Evolutionary conservation across 1,140 invertebrate genomes (phyloP), one percentile per base, ranked within the genome.

Genomic region (Eciton burchellii): DNA sequence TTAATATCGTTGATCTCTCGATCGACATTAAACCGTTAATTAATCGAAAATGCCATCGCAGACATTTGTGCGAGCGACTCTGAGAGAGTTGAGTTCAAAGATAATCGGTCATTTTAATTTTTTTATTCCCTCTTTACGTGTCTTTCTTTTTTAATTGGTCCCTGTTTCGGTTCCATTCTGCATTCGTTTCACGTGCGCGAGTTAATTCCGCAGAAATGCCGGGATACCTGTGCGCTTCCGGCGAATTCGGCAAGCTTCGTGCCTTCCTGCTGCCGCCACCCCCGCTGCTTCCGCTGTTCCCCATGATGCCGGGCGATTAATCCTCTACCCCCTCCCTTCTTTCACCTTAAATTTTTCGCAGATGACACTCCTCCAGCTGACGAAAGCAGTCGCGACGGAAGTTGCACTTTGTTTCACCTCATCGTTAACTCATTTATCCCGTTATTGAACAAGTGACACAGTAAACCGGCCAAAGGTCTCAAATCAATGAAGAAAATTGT

Each of bases 181-280:
- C 6, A 6, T 35, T 6, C 6, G 35, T 35, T 35, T 35, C 35
- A 35, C 35, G 35, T 35, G 2, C 2, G 3, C 19, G 21, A 56
- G n/a, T 16, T 57, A 68, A 24, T 52, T 79, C 19, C 35, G n/a
- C 16, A 19, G 21, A 57, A 68, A 70, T 70, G 74, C n/a, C 41
- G 12, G 21, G 21, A 81, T 88, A 95, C 95, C 95, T 95, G 93
- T 95, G 92, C 71, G 95, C 94, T 94, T 96, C 95, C 87, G 96
- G 96, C 73, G 96, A 96, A 90, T 95, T 96, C 56, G 96, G 96
- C 89, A 96, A 92, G 90, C 95, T 96, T 87, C 95, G 94, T 74
- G 95, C 95, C 89, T 95, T 95, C 60, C 95, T 94, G 77, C 85
- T 88, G 19, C 84, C 86, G 65, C 81, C 47, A 83, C 71, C 70